Evolutionary conservation across 2,113 vertebrate species (phyloP).

Genomic region (Haliaeetus leucogaster): DNA sequence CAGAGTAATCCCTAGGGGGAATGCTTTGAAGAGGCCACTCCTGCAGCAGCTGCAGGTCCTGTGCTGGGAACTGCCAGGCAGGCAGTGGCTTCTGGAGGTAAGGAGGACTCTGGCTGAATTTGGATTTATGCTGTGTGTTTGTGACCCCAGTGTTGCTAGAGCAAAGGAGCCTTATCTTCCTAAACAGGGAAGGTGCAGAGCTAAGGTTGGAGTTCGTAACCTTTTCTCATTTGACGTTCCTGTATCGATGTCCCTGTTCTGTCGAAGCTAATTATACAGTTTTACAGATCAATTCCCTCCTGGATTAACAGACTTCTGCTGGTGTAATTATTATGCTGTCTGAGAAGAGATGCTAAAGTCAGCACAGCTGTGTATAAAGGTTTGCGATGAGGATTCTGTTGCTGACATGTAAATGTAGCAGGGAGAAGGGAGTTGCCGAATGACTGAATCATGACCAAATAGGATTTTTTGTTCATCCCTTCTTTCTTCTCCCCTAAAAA

Average conservation of each 20-base stretch:
- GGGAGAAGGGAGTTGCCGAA: not conserved
- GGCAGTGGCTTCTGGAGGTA: not conserved
- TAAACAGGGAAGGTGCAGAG: not conserved
- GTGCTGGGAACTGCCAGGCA: not conserved
- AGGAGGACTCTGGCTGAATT: not conserved
- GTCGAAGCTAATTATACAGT: not conserved
- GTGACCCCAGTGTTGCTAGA: not conserved
- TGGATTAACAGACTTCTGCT: constrained; percentile 5
- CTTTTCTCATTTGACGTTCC: not conserved
- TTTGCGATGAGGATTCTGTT: not conserved
- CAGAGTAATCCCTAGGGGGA: not conserved
- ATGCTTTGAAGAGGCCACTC: not conserved
- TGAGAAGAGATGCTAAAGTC: not conserved
- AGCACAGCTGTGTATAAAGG: not conserved
- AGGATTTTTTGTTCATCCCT: not conserved
- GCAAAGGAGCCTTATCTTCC: not conserved
- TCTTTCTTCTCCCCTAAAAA: not conserved
- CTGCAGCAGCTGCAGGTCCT: not conserved
- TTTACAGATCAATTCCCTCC: constrained; percentile 23
- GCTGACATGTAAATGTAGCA: not conserved
- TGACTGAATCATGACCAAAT: not conserved
- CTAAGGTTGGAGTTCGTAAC: not conserved
- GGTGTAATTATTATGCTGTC: not conserved
- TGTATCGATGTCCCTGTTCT: not conserved
- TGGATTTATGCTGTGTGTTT: not conserved